Percentiles rank a stretch among this genome's conserved stretches.
These are phyloP conservation scores for Listrodromus nycthemerus DNA, from an alignment of 2,888 invertebrate species.

Conservation along the genomic window DNA sequence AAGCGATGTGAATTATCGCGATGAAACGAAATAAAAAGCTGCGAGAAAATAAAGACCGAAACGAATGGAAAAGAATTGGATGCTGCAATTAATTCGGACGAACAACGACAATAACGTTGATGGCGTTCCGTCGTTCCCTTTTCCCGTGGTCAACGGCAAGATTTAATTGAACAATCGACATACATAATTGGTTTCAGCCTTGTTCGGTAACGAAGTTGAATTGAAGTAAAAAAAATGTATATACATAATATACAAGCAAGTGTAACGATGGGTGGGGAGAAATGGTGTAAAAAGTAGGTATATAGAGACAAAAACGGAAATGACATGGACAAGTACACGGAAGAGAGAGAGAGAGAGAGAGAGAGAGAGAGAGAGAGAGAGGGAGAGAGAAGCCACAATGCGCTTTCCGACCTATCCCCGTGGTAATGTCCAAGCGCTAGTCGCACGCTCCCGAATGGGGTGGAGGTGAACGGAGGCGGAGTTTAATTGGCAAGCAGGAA, in stretches of 20 bases:
- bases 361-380: constrained; percentile 32
- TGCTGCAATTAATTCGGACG: constrained; percentile 30
- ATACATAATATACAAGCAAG: not conserved
- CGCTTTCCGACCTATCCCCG: constrained; percentile 65
- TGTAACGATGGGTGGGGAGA: constrained; percentile 28
- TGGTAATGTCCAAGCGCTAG: constrained; percentile 55
- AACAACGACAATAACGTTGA: constrained; percentile 28
- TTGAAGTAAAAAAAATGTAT: constrained; percentile 51
- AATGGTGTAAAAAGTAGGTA: constrained; percentile 38
- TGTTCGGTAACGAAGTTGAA: constrained; percentile 65
- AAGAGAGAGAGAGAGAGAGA: too few species aligned
- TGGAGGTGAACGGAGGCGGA: constrained; percentile 68
- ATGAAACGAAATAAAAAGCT: constrained; percentile 20
- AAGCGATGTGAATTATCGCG: constrained; percentile 9
- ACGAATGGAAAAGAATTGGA: constrained; percentile 3
- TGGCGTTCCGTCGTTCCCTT: constrained; percentile 1
- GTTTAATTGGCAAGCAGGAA: constrained; percentile 79
- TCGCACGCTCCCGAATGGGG: constrained; percentile 69
- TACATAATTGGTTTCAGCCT: constrained; percentile 59
- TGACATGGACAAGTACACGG: constrained; percentile 50
- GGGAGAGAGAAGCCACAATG: constrained; percentile 45
- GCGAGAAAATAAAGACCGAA: constrained; percentile 7
- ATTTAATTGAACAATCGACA: constrained; percentile 66
- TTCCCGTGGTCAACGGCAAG: constrained; percentile 41
- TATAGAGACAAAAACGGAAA: constrained; percentile 41